Percentiles rank a stretch among this genome's conserved stretches.
phyloP scores from a whole-genome alignment of 2,113 vertebrate species.

The Rhinolophus ferrumequinum region DNA sequence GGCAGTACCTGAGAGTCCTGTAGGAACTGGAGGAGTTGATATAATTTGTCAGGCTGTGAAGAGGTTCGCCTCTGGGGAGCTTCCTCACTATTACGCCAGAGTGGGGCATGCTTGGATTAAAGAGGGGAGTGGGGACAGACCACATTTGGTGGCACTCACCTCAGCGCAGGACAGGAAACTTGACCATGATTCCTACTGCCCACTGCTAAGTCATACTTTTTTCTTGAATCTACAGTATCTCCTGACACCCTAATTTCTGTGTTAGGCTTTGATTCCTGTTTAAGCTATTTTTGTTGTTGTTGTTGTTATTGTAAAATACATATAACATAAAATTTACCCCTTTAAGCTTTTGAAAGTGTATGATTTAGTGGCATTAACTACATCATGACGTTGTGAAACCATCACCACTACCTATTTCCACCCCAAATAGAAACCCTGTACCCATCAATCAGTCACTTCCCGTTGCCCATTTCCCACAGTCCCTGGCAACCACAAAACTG shows the following conservation, averaged over 20 bases:
- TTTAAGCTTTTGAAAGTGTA: neutral
- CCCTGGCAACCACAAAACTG: neutral
- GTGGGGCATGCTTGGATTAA: neutral
- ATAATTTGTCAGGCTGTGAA: neutral
- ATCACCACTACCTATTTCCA: neutral
- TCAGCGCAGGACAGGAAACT: neutral
- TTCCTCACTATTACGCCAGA: neutral
- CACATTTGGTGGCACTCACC: neutral
- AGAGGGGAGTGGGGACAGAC: neutral
- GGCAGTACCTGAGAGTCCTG: neutral
- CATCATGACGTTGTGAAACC: neutral
- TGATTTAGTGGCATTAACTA: neutral
- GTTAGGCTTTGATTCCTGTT: neutral
- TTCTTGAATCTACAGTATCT: neutral
- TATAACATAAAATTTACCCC: neutral
- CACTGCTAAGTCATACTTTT: neutral
- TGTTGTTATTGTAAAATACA: neutral
- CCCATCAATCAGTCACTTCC: neutral
- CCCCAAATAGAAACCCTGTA: neutral
- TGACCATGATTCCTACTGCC: neutral
- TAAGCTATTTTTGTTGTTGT: neutral
- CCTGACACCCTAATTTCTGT: neutral
- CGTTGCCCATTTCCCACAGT: neutral
- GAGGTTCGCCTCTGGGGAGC: neutral
- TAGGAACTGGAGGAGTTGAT: neutral